Base-by-base conservation (phyloP, 2,113 vertebrate species). In the Cettia cetti region DNA sequence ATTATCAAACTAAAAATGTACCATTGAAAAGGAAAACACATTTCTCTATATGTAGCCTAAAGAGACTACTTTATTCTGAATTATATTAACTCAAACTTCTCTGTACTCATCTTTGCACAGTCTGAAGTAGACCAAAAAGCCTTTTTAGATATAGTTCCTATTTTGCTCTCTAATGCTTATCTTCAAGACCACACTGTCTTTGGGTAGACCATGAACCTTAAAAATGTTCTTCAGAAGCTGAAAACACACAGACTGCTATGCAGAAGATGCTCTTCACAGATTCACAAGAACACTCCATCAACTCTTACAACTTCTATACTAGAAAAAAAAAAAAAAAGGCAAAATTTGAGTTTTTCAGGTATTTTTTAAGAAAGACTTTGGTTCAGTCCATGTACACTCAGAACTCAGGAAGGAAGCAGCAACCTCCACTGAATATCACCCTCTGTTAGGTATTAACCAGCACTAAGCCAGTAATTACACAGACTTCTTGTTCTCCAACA, bases 401-500 rank as follows among this genome's bases (percentile, higher is more conserved):
- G 26, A 91, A 28, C 16, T 24, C 8, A 79, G 35, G 59, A 92
- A 93, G 42, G 60, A 86, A 90, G 56, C 31, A 52, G 33, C 20
- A 63, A 94, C 53, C 37, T 86, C 53, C 50, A 30, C 40, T 2
- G 1, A 61, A 10, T 11, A 89, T 53, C 71, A 53, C 56, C 33
- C 52, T 66, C 65, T 54, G 91, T 91, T 86, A 96, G 57, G 64
- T 49, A 95, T 96, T 97, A 94, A 95, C 87, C 61, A 72, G 68
- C 2, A 1, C 60, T 12, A 6, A 54, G 68, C 27, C 30, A 31
- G 2, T 90, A 91, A 95, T 94, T 97, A 96, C 88, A 86, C 19
- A 87, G 80, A 85, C 74, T 81, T 89, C 86, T 93, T 77, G 86
- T 89, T 83, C 83, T 82, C 74, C 89, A 92, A 95, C 75, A 89